These are phyloP conservation scores for Cantharis nigra DNA, from an alignment of 2,888 invertebrate species.

Conservation along the genomic window DNA sequence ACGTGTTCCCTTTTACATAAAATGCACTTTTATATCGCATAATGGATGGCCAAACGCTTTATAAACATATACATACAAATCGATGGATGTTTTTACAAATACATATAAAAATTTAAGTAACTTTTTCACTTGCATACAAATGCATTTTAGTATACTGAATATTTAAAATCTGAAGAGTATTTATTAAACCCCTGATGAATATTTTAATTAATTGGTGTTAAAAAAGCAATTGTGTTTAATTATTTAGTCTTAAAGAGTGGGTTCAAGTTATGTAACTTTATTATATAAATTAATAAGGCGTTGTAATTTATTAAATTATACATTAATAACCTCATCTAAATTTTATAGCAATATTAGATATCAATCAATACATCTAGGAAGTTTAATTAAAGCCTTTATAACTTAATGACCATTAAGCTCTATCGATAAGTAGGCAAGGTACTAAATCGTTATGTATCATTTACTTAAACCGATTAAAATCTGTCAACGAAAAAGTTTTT, in stretches of 20 bases:
- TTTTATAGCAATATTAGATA: background rate
- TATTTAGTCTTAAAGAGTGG: background rate
- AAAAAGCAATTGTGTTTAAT: background rate
- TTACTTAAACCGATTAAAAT: background rate
- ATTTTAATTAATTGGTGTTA: background rate
- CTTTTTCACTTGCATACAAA: background rate
- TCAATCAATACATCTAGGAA: background rate
- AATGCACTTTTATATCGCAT: conserved; percentile 13
- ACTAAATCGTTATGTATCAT: background rate
- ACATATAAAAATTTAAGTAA: background rate
- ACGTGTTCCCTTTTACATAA: conserved; percentile 16
- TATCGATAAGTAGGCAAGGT: background rate
- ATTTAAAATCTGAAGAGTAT: too few relatives aligned
- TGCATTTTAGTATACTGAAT: background rate
- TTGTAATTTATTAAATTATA: background rate
- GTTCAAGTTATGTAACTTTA: background rate
- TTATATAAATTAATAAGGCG: background rate
- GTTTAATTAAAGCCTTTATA: background rate
- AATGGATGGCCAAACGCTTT: background rate
- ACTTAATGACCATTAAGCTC: background rate
- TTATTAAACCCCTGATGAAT: background rate
- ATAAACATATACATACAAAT: background rate
- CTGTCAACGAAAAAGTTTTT: background rate
- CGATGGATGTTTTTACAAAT: background rate
- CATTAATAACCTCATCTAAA: background rate